Evolutionary conservation across 2,888 invertebrate species (phyloP), one percentile per base, ranked within the genome.

Genomic region (Gymnosoma rotundatum): DNA sequence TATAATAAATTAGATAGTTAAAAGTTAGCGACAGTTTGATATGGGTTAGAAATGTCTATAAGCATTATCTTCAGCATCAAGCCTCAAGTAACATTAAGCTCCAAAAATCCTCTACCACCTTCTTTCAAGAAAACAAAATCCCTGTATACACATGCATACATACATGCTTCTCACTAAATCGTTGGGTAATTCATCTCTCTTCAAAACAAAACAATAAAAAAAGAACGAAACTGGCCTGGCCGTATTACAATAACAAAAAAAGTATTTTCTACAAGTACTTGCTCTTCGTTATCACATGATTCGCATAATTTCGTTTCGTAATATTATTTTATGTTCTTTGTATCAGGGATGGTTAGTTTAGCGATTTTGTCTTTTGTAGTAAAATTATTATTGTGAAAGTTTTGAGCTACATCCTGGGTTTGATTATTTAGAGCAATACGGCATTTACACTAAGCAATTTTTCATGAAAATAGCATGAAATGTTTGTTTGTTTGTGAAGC

Each of bases 111-210:
- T n/a, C 63, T 21, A 21, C 20, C 25, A 56, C 25, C 32, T 36
- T 12, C 8, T 42, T 10, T 1, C 12, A 67, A 14, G 10, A 52
- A 25, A 25, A 25, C 6, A 56, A 25, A 56, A 38, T 25, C 21
- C 25, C 25, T 52, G 12, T 16, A 21, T n/a, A 42, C 20, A 54
- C 20, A 54, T 12, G 16, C 20, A 25, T 25, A 63, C 9, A 36
- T 14, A 32, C 20, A 9, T 12, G 8, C 32, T 32, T 32, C 5
- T 32, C 25, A 69, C 10, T 54, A 60, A 18, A 21, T 88, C 88
- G 88, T 88, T 88, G 88, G 70, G 89, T 89, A 90, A 90, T 90
- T 89, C 90, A 90, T 91, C 91, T 91, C 90, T 89, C 88, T 89
- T 89, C 88, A 89, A 88, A 89, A 6, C 2, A 89, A 64, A 70